Base-by-base conservation (phyloP, 2,113 vertebrate species). In the Cyanoramphus novaezelandiae region DNA sequence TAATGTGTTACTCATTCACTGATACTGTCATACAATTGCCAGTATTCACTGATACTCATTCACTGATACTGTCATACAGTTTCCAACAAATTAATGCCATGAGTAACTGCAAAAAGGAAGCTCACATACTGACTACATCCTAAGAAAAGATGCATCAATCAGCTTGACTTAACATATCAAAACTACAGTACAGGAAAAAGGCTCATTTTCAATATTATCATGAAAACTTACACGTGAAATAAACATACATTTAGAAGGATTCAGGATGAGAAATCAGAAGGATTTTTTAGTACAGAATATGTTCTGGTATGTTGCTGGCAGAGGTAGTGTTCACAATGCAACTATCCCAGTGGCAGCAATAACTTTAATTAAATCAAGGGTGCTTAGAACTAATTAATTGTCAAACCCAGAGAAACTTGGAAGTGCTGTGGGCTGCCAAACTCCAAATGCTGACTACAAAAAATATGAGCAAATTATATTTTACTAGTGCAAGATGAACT, bases 331-430 rank as follows among this genome's bases (percentile, higher is more conserved):
- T 89, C 53, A 82, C 33, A 80, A 69, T 33, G 28, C 10, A 85
- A 24, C 41, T 47, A 65, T 28, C 44, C 25, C 41, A 80, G n/a
- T 72, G 67, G 43, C 41, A 90, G 53, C n/a, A 91, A 70, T 62
- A 79, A 53, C 27, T 82, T 82, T 74, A 92, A 95, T 94, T 92
- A 88, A 88, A 88, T 74, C 47, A 93, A 86, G 15, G 13, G 6
- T 63, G 2, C 29, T 82, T 93, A 88, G 94, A 88, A 39, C 12
- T 75, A 96, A 92, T 91, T 92, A 84, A 94, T 89, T 75, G 25
- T 62, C 57, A 82, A 64, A 95, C 65, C 24, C 52, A 85, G 39
- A 67, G 74, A 68, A 95, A 91, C 18, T 25, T 84, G 50, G 59
- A 95, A 75, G 0, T 82, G 33, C 47, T 71, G 44, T 91, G 17